A percentile compares a stretch with the other conserved stretches of the same genome.
Conservation (phyloP, 2,113 vertebrate genomes). For the Peromyscus californicus region DNA sequence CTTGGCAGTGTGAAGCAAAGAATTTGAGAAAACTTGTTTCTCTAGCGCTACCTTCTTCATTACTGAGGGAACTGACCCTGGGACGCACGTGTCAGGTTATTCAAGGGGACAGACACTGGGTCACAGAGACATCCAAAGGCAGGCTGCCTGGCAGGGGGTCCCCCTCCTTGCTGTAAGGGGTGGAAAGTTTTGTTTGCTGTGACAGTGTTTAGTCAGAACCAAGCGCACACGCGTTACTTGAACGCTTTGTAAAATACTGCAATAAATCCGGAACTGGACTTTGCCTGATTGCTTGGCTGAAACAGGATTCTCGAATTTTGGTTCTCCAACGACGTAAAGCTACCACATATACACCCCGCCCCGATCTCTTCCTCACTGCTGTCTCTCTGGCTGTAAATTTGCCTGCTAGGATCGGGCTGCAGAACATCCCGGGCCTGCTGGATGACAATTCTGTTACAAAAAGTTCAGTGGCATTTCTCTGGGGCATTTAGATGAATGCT, state of each 20-base stretch:
- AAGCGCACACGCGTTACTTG: not conserved
- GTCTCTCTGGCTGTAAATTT: not conserved
- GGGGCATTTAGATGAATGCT: slow-evolving; percentile 57
- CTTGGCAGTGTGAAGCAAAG: slow-evolving; percentile 4
- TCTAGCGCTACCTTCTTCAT: not conserved
- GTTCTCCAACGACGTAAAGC: not conserved
- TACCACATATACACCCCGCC: too few species aligned
- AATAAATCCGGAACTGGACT: slow-evolving; percentile 12
- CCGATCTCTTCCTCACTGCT: not conserved
- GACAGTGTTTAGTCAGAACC: not conserved
- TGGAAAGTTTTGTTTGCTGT: not conserved
- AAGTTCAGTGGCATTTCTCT: not conserved
- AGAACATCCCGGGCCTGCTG: not conserved
- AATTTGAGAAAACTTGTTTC: not conserved
- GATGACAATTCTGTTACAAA: not conserved
- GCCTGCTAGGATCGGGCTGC: not conserved
- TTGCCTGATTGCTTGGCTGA: slow-evolving; percentile 27
- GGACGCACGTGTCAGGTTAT: not conserved
- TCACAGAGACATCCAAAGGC: not conserved
- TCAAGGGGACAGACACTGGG: not conserved
- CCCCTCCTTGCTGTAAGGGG: not conserved
- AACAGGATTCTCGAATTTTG: slow-evolving; percentile 26
- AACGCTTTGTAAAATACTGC: slow-evolving; percentile 41
- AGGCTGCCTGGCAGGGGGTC: not conserved
- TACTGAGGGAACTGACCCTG: not conserved